These are phyloP conservation scores for Perca fluviatilis DNA, from an alignment of 2,113 vertebrate genomes.

Conservation along the genomic window DNA sequence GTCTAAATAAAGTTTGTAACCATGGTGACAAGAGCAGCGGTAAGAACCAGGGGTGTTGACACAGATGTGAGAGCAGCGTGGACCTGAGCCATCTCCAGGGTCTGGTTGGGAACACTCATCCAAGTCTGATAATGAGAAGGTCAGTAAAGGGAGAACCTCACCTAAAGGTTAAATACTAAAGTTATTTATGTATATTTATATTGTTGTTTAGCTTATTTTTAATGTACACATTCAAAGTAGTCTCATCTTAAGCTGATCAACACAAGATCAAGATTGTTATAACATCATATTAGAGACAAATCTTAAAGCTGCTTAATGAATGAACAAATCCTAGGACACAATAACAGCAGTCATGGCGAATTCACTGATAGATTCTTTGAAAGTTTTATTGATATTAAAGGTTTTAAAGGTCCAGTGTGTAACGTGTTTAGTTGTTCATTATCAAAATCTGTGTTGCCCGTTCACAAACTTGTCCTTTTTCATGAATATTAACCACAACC, in stretches of 20 bases:
- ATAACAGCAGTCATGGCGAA: no score
- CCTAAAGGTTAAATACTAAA: no score
- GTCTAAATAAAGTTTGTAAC: slow-evolving; percentile 90
- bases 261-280: neutral
- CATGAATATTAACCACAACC: no score
- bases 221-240: neutral
- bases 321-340: neutral
- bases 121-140: slow-evolving; percentile 69
- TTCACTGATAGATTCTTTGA: no score
- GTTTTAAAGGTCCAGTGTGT: no score
- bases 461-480: no score
- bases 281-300: neutral
- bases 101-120: slow-evolving; percentile 77
- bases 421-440: no score
- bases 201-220: no score
- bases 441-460: no score
- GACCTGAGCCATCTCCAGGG: slow-evolving; percentile 62
- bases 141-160: no score
- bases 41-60: slow-evolving; percentile 93
- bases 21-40: slow-evolving; percentile 90
- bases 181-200: no score
- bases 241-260: neutral
- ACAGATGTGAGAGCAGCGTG: slow-evolving; percentile 90
- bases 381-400: neutral
- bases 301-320: neutral